A percentile compares a stretch with the other conserved stretches of the same genome.
Evolutionary conservation across 2,888 invertebrate species (phyloP).

Genomic region (Labia minor): DNA sequence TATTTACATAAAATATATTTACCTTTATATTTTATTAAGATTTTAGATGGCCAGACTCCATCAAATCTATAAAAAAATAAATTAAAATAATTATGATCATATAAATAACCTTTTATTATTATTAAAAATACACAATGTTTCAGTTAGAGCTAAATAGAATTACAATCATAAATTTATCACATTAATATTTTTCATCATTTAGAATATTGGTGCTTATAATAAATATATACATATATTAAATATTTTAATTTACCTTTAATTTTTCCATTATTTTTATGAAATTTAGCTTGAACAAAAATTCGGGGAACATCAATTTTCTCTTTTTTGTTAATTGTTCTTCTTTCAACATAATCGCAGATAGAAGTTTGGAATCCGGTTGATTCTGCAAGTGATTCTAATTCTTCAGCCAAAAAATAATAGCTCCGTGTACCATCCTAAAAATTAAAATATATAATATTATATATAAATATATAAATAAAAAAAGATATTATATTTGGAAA

Average conservation of each 20-base stretch:
- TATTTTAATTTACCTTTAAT: no score
- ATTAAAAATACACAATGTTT: no score
- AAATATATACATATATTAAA: background rate
- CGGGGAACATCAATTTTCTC: slow-evolving; percentile 84
- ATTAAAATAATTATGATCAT: no score
- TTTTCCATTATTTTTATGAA: slow-evolving; percentile 44
- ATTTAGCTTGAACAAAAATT: slow-evolving; percentile 87
- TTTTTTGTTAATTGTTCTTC: slow-evolving; percentile 87
- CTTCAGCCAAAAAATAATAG: slow-evolving; percentile 69
- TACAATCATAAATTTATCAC: slow-evolving; percentile 19
- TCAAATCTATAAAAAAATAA: no score
- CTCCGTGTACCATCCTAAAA: slow-evolving; percentile 40
- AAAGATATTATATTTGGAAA: background rate
- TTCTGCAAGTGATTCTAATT: slow-evolving; percentile 52
- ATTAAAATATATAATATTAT: no score
- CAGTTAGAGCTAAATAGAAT: slow-evolving; percentile 29
- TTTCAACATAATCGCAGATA: slow-evolving; percentile 65
- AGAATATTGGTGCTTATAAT: slow-evolving; percentile 16
- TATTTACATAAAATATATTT: no score
- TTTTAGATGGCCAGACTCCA: no score
- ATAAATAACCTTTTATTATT: no score
- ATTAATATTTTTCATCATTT: slow-evolving; percentile 14
- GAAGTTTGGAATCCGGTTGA: slow-evolving; percentile 58
- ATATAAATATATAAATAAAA: background rate
- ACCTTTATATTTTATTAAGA: background rate